phyloP scores from a whole-genome alignment of 1,140 invertebrate species.

The Penaeus vannamei region DNA sequence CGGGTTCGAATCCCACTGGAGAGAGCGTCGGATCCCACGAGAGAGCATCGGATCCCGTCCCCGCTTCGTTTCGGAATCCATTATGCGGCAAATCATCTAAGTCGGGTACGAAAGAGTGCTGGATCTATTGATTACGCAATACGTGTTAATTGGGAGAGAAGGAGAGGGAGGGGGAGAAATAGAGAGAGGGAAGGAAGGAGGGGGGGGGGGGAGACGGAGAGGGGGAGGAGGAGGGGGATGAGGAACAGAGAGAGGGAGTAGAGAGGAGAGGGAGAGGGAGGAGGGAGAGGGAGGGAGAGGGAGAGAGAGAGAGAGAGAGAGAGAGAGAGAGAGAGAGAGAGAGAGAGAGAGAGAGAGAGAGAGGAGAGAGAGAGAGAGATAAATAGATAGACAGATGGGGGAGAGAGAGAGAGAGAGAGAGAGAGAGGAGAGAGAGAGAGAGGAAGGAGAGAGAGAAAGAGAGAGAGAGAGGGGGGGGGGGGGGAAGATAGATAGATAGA shows the following conservation, averaged over 20 bases:
- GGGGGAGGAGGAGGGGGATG: background rate
- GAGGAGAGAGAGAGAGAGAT: background rate
- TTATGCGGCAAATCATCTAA: too few species aligned
- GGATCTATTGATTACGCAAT: too few species aligned
- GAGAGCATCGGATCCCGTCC: too few species aligned
- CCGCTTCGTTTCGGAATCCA: too few species aligned
- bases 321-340: too few species aligned
- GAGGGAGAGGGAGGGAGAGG: background rate
- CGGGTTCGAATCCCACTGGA: too few species aligned
- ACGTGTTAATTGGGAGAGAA: background rate
- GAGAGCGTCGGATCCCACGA: too few species aligned
- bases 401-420: background rate
- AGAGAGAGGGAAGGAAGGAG: background rate
- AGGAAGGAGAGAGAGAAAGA: background rate
- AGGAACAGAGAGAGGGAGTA: background rate
- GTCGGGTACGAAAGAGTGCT: too few species aligned
- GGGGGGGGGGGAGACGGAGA: background rate
- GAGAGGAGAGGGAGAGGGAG: background rate
- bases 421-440: background rate
- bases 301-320: background rate
- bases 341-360: too few species aligned
- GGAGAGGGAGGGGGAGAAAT: background rate
- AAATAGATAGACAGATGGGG: too few species aligned
- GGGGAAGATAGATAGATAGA: background rate
- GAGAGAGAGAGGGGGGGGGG: background rate